Evolutionary conservation across 2,113 vertebrate genomes (phyloP).

Genomic region (Phrynosoma platyrhinos): DNA sequence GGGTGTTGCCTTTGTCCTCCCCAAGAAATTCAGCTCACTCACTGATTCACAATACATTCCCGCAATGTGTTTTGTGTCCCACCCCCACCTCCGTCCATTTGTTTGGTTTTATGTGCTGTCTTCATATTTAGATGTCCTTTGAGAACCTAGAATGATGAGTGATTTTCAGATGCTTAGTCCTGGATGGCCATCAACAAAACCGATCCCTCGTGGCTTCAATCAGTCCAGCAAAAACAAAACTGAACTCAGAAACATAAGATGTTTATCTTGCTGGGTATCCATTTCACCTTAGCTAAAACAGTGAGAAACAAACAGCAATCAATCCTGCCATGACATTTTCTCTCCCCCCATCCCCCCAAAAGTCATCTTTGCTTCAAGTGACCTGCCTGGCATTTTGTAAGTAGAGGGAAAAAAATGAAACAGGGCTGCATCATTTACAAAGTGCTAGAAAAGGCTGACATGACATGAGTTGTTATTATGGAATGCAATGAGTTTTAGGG

Average conservation of each 20-base stretch:
- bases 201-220: neutral
- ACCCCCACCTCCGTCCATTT: neutral
- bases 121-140: conserved; percentile 13
- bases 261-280: conserved; percentile 27
- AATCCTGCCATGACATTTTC: neutral
- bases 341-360: too few species aligned
- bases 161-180: neutral
- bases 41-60: neutral
- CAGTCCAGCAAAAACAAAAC: conserved; percentile 22
- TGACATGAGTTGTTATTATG: neutral
- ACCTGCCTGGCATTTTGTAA: neutral
- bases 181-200: conserved; percentile 17
- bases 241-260: neutral
- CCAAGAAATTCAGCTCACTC: neutral
- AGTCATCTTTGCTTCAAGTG: neutral
- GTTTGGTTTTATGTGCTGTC: neutral
- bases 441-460: neutral
- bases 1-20: neutral
- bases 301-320: conserved; percentile 16
- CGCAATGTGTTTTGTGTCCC: neutral
- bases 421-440: neutral
- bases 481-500: neutral
- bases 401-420: neutral
- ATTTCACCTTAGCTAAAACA: conserved; percentile 18
- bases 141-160: neutral